Evolutionary conservation across 2,797 vertebrate species (phyloP).

Genomic region (Menidia menidia): DNA sequence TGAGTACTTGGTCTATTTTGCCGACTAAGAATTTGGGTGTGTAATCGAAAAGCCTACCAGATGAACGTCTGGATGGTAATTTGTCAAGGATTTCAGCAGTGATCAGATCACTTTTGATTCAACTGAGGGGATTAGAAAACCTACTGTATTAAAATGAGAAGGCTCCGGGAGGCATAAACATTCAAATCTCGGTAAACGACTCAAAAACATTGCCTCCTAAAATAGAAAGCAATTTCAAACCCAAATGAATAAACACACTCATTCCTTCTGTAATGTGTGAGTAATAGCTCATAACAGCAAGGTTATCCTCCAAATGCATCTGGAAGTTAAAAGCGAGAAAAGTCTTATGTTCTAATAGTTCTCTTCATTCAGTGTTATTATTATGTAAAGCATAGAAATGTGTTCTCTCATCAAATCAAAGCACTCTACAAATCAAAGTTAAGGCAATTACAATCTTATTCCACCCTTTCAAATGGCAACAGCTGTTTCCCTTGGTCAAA

Average conservation of each 20-base stretch:
- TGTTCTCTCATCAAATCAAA: constrained; percentile 77
- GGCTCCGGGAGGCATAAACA: constrained; percentile 28
- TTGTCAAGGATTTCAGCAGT: constrained; percentile 22
- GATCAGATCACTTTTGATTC: constrained; percentile 25
- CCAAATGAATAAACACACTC: constrained; percentile 64
- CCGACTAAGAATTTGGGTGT: constrained; percentile 19
- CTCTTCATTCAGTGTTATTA: constrained; percentile 65
- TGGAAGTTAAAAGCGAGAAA: constrained; percentile 45
- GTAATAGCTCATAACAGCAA: constrained; percentile 62
- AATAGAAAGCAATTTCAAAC: constrained; percentile 60
- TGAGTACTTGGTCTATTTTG: constrained; percentile 20
- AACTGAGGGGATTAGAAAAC: constrained; percentile 31
- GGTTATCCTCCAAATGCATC: constrained; percentile 55
- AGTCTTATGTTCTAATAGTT: constrained; percentile 53
- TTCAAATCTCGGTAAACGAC: constrained; percentile 41
- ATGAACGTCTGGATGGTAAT: constrained; percentile 2
- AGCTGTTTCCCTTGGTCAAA: constrained; percentile 83
- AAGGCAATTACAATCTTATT: constrained; percentile 82
- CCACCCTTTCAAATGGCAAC: constrained; percentile 81
- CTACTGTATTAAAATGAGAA: constrained; percentile 30
- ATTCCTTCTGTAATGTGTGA: constrained; percentile 47
- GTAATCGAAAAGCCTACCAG: constrained; percentile 12
- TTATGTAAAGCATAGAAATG: constrained; percentile 74
- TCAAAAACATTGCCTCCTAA: constrained; percentile 42
- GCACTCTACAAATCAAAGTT: constrained; percentile 83